phyloP scores from a whole-genome alignment of 1,140 invertebrate species.

The Tetragnatha versicolor region DNA sequence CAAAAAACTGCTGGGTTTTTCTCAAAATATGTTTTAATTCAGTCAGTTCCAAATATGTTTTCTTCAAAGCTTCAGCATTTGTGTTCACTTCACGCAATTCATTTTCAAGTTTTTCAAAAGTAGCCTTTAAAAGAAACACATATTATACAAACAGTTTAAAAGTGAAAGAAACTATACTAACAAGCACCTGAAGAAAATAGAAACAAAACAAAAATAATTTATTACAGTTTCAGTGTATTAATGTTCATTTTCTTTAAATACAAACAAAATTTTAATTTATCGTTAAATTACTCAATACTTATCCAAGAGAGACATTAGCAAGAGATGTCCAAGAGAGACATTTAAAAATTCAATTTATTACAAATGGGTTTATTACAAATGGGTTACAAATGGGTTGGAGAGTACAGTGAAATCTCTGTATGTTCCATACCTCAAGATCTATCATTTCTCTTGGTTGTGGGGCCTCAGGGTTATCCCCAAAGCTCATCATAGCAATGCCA shows the following conservation, averaged over 20 bases:
- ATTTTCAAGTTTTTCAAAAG: slow-evolving; percentile 66
- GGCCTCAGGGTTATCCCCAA: slow-evolving; percentile 91
- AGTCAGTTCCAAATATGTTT: slow-evolving; percentile 80
- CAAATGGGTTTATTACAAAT: no score
- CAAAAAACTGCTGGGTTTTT: slow-evolving; percentile 70
- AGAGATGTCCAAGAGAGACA: not conserved
- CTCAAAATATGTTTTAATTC: slow-evolving; percentile 74
- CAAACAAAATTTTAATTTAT: no score
- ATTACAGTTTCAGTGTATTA: no score
- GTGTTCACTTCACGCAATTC: slow-evolving; percentile 68
- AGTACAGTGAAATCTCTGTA: no score
- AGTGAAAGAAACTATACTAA: no score
- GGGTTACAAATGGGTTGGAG: no score
- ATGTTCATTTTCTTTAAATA: no score
- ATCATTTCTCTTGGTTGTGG: slow-evolving; percentile 97
- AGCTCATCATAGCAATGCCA: slow-evolving; percentile 88
- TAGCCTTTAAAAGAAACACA: slow-evolving; percentile 60
- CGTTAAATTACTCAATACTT: no score
- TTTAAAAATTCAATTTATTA: not conserved
- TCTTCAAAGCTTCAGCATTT: slow-evolving; percentile 69
- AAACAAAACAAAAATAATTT: slow-evolving; percentile 8
- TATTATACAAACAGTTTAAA: not conserved
- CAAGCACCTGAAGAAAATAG: not conserved
- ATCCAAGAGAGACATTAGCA: not conserved
- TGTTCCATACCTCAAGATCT: slow-evolving; percentile 80